phyloP scores from a whole-genome alignment of 2,888 invertebrate species.

The Hirtodrosophila trivittata region DNA sequence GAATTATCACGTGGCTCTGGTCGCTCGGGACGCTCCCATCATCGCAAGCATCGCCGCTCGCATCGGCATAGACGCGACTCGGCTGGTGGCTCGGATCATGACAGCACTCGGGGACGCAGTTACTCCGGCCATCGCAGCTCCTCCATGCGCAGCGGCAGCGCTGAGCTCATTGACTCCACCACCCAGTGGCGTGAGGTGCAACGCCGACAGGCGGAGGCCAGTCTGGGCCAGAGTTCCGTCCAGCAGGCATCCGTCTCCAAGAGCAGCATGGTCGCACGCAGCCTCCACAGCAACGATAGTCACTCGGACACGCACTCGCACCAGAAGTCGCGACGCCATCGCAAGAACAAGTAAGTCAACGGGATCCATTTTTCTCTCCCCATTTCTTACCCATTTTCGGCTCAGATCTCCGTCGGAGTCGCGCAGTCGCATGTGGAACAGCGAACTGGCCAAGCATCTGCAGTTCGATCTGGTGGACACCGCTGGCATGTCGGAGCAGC shows the following conservation, averaged over 20 bases:
- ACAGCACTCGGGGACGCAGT: conserved; percentile 85
- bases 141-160: conserved; percentile 83
- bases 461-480: conserved; percentile 95
- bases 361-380: neutral
- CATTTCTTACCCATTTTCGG: neutral
- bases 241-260: conserved; percentile 89
- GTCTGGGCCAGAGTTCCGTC: conserved; percentile 85
- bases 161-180: conserved; percentile 93
- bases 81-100: conserved; percentile 88
- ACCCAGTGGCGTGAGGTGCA: conserved; percentile 95
- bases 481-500: conserved; percentile 93
- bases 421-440: conserved; percentile 88
- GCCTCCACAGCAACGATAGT: conserved; percentile 84
- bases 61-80: conserved; percentile 89
- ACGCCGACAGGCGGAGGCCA: conserved; percentile 87
- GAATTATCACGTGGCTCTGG: conserved; percentile 94
- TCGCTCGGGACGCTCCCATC: conserved; percentile 90
- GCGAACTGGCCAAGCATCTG: conserved; percentile 92
- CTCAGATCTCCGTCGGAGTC: conserved; percentile 89
- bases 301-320: conserved; percentile 86
- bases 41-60: conserved; percentile 89
- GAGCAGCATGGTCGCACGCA: conserved; percentile 85
- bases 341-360: conserved; percentile 86
- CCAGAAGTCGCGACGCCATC: conserved; percentile 84
- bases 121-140: conserved; percentile 84